phyloP scores from a whole-genome alignment of 2,888 invertebrate genomes.

The Andrena fulva region DNA sequence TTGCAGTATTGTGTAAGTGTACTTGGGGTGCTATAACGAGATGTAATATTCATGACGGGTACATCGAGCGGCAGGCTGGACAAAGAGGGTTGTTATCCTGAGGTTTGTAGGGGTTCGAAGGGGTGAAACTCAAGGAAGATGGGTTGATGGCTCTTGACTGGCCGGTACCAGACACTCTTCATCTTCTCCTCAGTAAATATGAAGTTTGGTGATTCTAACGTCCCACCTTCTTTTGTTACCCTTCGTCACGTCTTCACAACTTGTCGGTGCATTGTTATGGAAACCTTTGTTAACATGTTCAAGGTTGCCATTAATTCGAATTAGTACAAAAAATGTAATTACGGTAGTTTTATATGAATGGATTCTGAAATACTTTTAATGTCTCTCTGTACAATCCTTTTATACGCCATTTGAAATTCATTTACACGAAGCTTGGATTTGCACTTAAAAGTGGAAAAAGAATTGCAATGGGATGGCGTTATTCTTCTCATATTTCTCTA shows the following conservation, averaged over 20 bases:
- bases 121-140: constrained; percentile 44
- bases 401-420: no score
- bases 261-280: constrained; percentile 8
- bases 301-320: no score
- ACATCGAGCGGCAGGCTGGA: constrained; percentile 24
- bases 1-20: constrained; percentile 20
- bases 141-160: constrained; percentile 65
- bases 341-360: no score
- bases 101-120: constrained; percentile 49
- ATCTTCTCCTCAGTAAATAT: constrained; percentile 70
- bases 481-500: no score
- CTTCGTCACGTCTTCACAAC: constrained; percentile 10
- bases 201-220: constrained; percentile 58
- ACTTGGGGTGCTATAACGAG: constrained; percentile 60
- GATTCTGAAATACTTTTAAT: no score
- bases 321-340: no score
- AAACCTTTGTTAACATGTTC: constrained; percentile 6
- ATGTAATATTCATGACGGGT: constrained; percentile 74
- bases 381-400: no score
- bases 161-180: constrained; percentile 68
- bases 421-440: no score
- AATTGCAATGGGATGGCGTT: no score
- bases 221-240: constrained; percentile 34
- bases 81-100: constrained; percentile 65
- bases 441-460: no score